phyloP scores from a whole-genome alignment of 2,113 vertebrate species.

The Tursiops truncatus region DNA sequence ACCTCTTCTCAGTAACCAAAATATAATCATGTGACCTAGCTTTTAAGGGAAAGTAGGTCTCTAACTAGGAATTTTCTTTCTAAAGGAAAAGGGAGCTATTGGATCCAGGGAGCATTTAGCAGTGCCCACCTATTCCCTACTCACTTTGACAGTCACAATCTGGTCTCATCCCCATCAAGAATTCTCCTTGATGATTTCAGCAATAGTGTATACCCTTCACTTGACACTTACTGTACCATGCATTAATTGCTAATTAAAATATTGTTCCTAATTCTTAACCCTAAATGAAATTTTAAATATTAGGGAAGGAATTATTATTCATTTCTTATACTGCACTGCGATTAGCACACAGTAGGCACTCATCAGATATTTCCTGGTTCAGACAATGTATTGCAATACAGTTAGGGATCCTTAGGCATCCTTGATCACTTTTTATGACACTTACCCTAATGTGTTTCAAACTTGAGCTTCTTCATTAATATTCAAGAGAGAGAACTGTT shows the following conservation, averaged over 20 bases:
- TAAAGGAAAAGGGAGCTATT: background rate
- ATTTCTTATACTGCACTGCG: background rate
- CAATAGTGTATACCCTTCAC: background rate
- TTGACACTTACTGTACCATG: background rate
- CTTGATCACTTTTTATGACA: slow-evolving; percentile 46
- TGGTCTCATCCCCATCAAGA: background rate
- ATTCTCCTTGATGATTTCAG: background rate
- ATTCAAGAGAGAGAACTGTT: slow-evolving; percentile 73
- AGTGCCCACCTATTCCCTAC: fast-evolving
- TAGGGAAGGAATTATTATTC: background rate
- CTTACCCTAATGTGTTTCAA: slow-evolving; percentile 65
- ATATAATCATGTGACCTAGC: background rate
- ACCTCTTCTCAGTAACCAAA: background rate
- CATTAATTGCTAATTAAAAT: slow-evolving; percentile 34
- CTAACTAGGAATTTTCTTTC: background rate
- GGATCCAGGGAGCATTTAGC: background rate
- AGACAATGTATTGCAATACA: background rate
- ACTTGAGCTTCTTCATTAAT: slow-evolving; percentile 73
- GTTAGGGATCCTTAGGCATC: background rate
- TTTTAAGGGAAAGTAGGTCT: background rate
- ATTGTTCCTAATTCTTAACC: background rate
- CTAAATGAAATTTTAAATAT: background rate
- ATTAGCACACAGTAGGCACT: slow-evolving; percentile 43
- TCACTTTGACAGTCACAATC: background rate
- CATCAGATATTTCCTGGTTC: background rate